A percentile compares a stretch with the other conserved stretches of the same genome.
Conservation (phyloP, 2,797 vertebrate species). For the Scarus forsteni region DNA sequence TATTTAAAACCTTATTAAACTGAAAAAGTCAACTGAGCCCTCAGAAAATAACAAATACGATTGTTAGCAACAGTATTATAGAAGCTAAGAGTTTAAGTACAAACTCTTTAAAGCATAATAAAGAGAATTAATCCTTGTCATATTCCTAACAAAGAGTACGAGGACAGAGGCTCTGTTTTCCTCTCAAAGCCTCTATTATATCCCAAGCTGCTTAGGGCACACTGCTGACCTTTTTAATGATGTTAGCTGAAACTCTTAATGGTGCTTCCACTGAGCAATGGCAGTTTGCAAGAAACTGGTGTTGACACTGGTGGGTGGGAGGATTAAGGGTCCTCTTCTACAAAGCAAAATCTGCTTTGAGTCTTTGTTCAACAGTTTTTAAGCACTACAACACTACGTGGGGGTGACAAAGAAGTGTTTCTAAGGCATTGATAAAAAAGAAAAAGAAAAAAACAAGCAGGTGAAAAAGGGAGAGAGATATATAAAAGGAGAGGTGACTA, state of each 20-base stretch:
- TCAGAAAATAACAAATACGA: too few species aligned
- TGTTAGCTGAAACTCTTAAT: constrained; percentile 33
- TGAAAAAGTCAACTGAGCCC: too few species aligned
- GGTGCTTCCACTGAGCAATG: constrained; percentile 27
- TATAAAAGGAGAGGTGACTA: constrained; percentile 28
- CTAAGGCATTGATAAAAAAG: constrained; percentile 15
- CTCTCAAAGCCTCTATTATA: constrained; percentile 29
- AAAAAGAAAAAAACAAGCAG: constrained; percentile 12
- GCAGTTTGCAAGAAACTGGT: constrained; percentile 34
- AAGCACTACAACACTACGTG: constrained; percentile 13
- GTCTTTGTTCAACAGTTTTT: constrained; percentile 13
- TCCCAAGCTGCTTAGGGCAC: constrained; percentile 12
- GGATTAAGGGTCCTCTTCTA: constrained; percentile 15
- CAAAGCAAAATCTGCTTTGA: constrained; percentile 15
- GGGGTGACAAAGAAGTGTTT: constrained; percentile 29
- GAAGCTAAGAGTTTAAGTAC: too few species aligned
- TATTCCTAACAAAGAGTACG: constrained; percentile 23
- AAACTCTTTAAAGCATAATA: constrained; percentile 36
- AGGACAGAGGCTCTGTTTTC: constrained; percentile 23
- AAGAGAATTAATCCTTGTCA: constrained; percentile 45
- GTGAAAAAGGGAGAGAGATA: constrained; percentile 12
- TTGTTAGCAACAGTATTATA: neutral
- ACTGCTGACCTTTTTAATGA: constrained; percentile 45
- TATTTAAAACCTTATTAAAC: too few species aligned
- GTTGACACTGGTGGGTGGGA: neutral